These are phyloP conservation scores for Andrena trimmerana DNA, from an alignment of 2,888 invertebrate species.

Conservation along the genomic window DNA sequence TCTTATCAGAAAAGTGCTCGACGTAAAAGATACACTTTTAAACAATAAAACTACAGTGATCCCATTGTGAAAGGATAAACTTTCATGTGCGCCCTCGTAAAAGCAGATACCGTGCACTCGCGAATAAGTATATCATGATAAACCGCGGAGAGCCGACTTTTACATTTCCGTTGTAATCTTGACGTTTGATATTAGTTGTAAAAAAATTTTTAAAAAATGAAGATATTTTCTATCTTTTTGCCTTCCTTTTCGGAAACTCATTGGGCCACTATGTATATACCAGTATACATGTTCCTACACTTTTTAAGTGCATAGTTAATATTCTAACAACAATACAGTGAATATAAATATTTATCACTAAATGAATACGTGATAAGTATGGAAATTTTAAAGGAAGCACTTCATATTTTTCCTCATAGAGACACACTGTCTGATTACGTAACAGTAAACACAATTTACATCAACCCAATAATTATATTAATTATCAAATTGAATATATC, in stretches of 20 bases:
- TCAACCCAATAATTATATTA: no score
- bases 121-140: slow-evolving; percentile 9
- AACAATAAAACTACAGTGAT: slow-evolving; percentile 31
- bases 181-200: slow-evolving; percentile 1
- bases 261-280: no score
- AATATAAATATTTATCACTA: no score
- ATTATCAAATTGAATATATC: no score
- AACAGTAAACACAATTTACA: no score
- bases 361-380: no score
- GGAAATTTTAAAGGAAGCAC: no score
- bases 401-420: no score
- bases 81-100: background rate
- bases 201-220: background rate
- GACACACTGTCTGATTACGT: no score
- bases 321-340: no score
- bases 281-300: no score
- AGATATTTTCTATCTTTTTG: background rate
- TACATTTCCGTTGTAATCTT: slow-evolving; percentile 20
- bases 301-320: no score
- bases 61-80: slow-evolving; percentile 32
- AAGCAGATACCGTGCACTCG: background rate
- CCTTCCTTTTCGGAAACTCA: background rate
- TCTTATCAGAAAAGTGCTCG: background rate
- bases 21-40: slow-evolving; percentile 22
- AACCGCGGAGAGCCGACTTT: background rate